Percentiles rank a stretch among this genome's conserved stretches.
These are phyloP conservation scores for Rhorus exstirpatorius DNA, from an alignment of 2,888 invertebrate species.

Conservation along the genomic window DNA sequence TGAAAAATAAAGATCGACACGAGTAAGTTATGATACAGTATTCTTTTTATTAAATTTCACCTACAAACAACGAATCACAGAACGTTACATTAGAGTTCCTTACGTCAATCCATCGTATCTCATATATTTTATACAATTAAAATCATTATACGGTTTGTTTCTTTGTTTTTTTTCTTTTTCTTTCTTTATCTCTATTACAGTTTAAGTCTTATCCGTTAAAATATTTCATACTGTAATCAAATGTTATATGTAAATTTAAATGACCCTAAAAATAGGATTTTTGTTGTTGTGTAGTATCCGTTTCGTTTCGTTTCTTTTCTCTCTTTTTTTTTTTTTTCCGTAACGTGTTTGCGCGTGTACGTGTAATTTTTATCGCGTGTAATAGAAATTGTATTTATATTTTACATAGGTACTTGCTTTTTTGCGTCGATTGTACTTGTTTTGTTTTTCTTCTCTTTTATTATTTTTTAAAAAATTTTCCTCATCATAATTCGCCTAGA, in stretches of 20 bases:
- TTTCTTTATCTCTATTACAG: slow-evolving; percentile 83
- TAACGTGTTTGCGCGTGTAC: slow-evolving; percentile 67
- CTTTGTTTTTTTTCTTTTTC: slow-evolving; percentile 38
- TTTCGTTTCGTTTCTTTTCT: too few relatives aligned
- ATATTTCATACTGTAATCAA: slow-evolving; percentile 85
- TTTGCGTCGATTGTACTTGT: slow-evolving; percentile 85
- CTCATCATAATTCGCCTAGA: slow-evolving; percentile 71
- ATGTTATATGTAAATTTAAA: slow-evolving; percentile 84
- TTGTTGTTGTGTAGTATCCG: slow-evolving; percentile 61
- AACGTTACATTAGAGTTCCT: slow-evolving; percentile 86
- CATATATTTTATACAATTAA: slow-evolving; percentile 86
- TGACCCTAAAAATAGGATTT: slow-evolving; percentile 84
- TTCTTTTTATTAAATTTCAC: slow-evolving; percentile 86
- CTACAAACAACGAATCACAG: slow-evolving; percentile 86
- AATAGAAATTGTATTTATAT: slow-evolving; percentile 82
- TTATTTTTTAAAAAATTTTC: too few relatives aligned
- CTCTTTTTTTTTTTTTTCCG: slow-evolving; percentile 2
- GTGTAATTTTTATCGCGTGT: slow-evolving; percentile 69
- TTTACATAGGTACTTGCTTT: slow-evolving; percentile 82
- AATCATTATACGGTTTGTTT: slow-evolving; percentile 79
- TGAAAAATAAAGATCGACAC: too few relatives aligned
- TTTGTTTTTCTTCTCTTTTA: slow-evolving; percentile 68
- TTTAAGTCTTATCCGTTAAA: slow-evolving; percentile 85
- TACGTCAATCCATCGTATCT: slow-evolving; percentile 85
- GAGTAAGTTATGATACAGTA: slow-evolving; percentile 84